Percentiles rank a stretch among this genome's conserved stretches.
Evolutionary conservation across 2,797 vertebrate genomes (phyloP).

Genomic region (Falco concolor): DNA sequence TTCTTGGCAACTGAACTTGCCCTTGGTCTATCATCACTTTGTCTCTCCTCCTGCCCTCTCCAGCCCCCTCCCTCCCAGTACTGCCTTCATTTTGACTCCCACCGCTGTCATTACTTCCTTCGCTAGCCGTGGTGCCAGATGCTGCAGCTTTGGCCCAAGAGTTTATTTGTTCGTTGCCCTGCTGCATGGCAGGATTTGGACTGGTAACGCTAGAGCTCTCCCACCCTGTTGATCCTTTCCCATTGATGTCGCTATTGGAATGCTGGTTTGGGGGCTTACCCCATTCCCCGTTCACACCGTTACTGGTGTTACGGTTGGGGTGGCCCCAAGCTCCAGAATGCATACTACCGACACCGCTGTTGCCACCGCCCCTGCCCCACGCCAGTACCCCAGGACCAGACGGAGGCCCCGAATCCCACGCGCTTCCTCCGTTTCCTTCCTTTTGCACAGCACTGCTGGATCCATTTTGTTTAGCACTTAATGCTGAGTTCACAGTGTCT

Average conservation of each 20-base stretch:
- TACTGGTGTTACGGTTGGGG: constrained; percentile 71
- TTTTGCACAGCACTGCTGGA: constrained; percentile 79
- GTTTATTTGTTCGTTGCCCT: constrained; percentile 77
- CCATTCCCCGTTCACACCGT: constrained; percentile 80
- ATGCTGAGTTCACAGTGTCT: constrained; percentile 83
- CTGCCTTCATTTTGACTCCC: constrained; percentile 78
- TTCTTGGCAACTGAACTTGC: constrained; percentile 80
- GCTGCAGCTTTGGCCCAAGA: constrained; percentile 81
- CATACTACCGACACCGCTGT: constrained; percentile 60
- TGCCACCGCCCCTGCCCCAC: constrained; percentile 76
- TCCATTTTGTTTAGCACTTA: constrained; percentile 81
- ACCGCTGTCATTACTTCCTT: constrained; percentile 79
- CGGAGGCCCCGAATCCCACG: constrained; percentile 82
- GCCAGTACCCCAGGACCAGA: constrained; percentile 75
- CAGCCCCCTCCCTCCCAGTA: constrained; percentile 76
- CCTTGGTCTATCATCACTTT: constrained; percentile 76
- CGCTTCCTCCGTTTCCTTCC: constrained; percentile 73
- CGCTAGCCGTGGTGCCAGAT: constrained; percentile 74
- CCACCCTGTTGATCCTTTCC: constrained; percentile 81
- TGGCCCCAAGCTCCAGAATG: constrained; percentile 82
- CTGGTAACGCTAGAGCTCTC: constrained; percentile 71
- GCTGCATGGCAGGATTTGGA: constrained; percentile 76
- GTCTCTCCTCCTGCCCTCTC: constrained; percentile 76
- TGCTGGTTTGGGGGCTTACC: constrained; percentile 80
- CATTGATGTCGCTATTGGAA: constrained; percentile 77